phyloP scores from a whole-genome alignment of 2,797 vertebrate species.

The Chloroceryle amazona region DNA sequence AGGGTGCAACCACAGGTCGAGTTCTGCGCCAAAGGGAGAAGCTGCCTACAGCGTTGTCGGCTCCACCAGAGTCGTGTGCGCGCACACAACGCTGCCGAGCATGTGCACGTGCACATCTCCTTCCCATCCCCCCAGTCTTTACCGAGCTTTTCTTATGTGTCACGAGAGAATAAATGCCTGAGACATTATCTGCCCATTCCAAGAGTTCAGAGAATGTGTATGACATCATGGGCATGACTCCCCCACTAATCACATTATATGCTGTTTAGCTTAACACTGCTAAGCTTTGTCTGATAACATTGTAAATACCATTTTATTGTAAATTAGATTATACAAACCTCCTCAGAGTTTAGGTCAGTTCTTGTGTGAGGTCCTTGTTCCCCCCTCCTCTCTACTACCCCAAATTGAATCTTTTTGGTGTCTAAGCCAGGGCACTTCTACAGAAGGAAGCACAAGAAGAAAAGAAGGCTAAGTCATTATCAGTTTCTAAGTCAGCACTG shows the following conservation, averaged over 20 bases:
- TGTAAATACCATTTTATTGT: constrained; percentile 73
- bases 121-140: background rate
- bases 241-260: constrained; percentile 75
- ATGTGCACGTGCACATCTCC: background rate
- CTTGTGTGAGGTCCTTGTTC: constrained; percentile 66
- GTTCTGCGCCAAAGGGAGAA: background rate
- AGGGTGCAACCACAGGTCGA: constrained; percentile 41
- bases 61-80: background rate
- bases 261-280: constrained; percentile 72
- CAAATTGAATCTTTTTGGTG: background rate
- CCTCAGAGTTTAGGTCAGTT: constrained; percentile 62
- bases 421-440: background rate
- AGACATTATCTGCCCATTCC: constrained; percentile 61
- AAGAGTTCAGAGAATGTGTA: constrained; percentile 64
- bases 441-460: background rate
- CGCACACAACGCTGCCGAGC: fast-evolving
- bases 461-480: background rate
- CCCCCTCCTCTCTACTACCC: background rate
- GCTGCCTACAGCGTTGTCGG: background rate
- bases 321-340: constrained; percentile 79
- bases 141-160: background rate
- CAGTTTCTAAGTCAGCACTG: background rate
- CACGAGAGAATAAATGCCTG: constrained; percentile 49
- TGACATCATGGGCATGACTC: constrained; percentile 71
- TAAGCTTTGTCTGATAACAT: constrained; percentile 75